These are phyloP conservation scores for Drosophila demipolita DNA, from an alignment of 2,888 invertebrate genomes.

Conservation along the genomic window DNA sequence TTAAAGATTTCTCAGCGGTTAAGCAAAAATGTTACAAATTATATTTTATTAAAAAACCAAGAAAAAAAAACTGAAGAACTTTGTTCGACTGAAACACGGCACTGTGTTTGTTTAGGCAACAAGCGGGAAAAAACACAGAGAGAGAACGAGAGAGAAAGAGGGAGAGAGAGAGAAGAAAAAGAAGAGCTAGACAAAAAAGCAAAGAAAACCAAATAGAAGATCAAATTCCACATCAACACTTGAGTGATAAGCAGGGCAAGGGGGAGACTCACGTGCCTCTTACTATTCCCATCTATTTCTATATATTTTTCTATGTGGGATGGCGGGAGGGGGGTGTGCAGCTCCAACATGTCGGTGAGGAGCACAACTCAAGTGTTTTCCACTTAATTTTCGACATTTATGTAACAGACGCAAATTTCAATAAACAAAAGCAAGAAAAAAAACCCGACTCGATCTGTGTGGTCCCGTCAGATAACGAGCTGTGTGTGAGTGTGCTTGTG, in stretches of 20 bases:
- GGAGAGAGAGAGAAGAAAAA: slow-evolving; percentile 3
- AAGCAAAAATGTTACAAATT: slow-evolving; percentile 48
- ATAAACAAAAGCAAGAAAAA: slow-evolving; percentile 57
- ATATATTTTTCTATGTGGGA: slow-evolving; percentile 4
- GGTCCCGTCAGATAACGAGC: slow-evolving; percentile 61
- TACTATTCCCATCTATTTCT: neutral
- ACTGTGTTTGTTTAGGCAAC: slow-evolving; percentile 71
- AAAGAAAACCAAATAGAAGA: slow-evolving; percentile 50
- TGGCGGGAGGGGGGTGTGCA: slow-evolving; percentile 1
- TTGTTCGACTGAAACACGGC: slow-evolving; percentile 47
- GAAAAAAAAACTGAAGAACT: slow-evolving; percentile 3
- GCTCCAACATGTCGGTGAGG: slow-evolving; percentile 40
- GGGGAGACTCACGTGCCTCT: slow-evolving; percentile 49
- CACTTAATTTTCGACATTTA: slow-evolving; percentile 74
- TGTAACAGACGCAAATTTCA: slow-evolving; percentile 64
- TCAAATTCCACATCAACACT: slow-evolving; percentile 73
- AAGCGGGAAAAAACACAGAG: slow-evolving; percentile 8
- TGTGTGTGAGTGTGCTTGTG: slow-evolving; percentile 2
- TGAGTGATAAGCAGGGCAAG: slow-evolving; percentile 30
- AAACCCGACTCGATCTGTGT: slow-evolving; percentile 49
- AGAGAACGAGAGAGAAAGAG: neutral
- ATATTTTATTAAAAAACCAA: slow-evolving; percentile 30
- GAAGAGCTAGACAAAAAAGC: neutral
- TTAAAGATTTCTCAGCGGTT: slow-evolving; percentile 64
- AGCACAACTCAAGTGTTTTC: slow-evolving; percentile 65